Evolutionary conservation across 1,140 invertebrate species (phyloP).

Genomic region (Macrobrachium rosenbergii): DNA sequence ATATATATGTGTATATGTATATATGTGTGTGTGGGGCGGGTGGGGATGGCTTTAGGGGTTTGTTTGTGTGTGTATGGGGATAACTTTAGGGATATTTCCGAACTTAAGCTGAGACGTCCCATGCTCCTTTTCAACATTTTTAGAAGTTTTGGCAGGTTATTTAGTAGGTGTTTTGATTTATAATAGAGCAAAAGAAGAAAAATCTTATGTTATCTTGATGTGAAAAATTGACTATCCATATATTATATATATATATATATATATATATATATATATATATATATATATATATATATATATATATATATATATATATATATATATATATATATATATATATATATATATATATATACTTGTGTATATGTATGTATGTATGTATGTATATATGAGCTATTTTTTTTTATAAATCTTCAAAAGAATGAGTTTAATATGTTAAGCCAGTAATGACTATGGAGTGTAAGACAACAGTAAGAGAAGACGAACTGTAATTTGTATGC

Average conservation of each 20-base stretch:
- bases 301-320: slow-evolving; percentile 29
- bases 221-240: not conserved
- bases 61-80: not conserved
- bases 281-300: slow-evolving; percentile 5
- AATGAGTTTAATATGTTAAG: not conserved
- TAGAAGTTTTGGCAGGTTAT: too few species aligned
- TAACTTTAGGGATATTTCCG: too few species aligned
- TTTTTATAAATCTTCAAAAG: not conserved
- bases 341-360: slow-evolving; percentile 1
- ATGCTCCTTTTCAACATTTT: too few species aligned
- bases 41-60: not conserved
- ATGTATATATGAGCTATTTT: not conserved
- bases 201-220: too few species aligned
- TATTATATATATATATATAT: not conserved
- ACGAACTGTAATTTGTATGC: too few species aligned
- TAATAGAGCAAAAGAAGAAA: too few species aligned
- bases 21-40: not conserved
- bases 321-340: slow-evolving; percentile 7
- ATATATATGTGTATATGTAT: slow-evolving; percentile 8
- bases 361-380: not conserved
- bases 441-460: too few species aligned
- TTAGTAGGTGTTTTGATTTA: too few species aligned
- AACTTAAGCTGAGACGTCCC: too few species aligned
- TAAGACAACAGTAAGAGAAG: too few species aligned
- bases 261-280: not conserved